Conservation (phyloP, 1,140 invertebrate species). For the Aphelinus atriplicis region DNA sequence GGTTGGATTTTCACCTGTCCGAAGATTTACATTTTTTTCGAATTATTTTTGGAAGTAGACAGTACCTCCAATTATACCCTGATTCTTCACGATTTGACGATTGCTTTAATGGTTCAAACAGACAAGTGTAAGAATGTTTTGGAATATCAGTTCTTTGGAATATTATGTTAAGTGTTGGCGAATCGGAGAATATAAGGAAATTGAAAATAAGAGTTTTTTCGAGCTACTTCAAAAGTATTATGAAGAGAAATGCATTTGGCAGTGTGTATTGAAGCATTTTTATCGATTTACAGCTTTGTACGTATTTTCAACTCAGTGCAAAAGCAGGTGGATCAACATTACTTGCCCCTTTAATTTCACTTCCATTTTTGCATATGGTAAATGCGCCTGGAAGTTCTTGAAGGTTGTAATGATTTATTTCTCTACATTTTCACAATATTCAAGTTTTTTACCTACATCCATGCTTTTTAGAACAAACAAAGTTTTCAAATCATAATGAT, state of each 20-base stretch:
- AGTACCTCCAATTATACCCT: too few relatives aligned
- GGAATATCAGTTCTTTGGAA: not conserved
- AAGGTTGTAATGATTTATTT: too few relatives aligned
- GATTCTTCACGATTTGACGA: too few relatives aligned
- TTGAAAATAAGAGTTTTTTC: not conserved
- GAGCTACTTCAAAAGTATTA: not conserved
- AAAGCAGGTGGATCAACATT: not conserved
- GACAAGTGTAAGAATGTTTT: not conserved
- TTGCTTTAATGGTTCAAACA: not conserved
- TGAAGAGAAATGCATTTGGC: slow-evolving; percentile 19
- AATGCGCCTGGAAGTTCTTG: too few relatives aligned
- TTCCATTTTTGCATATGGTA: slow-evolving; percentile 1
- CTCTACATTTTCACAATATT: too few relatives aligned
- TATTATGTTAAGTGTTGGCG: not conserved
- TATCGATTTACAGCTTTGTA: not conserved
- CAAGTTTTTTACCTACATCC: not conserved
- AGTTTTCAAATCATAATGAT: too few relatives aligned
- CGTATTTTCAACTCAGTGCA: too few relatives aligned
- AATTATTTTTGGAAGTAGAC: too few relatives aligned
- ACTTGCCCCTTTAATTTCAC: not conserved
- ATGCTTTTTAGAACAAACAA: too few relatives aligned
- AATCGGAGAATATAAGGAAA: slow-evolving; percentile 15
- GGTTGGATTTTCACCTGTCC: too few relatives aligned
- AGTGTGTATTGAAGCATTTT: slow-evolving; percentile 2
- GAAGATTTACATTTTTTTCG: too few relatives aligned